Evolutionary conservation across 2,113 vertebrate genomes (phyloP).

Genomic region (Heterotilapia buettikoferi): DNA sequence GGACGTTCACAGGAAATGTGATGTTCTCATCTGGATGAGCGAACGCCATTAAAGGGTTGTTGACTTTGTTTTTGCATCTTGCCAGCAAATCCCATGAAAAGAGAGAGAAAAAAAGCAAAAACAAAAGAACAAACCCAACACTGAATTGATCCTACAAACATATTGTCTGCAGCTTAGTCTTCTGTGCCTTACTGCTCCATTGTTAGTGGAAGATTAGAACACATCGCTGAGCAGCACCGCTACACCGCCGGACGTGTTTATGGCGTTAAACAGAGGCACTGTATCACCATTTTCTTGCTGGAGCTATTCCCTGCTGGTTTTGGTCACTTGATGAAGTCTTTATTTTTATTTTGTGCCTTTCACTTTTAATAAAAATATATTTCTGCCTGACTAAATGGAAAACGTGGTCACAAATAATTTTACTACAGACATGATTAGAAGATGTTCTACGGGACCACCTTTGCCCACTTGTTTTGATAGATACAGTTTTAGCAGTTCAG

Average conservation of each 20-base stretch:
- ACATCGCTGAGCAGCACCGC: neutral
- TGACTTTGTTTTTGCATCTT: neutral
- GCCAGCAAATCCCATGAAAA: neutral
- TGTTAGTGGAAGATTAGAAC: neutral
- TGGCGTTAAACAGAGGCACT: fast-evolving
- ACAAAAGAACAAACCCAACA: neutral
- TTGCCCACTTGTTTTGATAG: neutral
- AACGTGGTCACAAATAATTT: neutral
- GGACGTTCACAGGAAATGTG: neutral
- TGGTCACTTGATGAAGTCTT: neutral
- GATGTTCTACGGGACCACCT: fast-evolving
- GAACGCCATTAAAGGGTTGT: neutral
- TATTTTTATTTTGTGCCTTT: neutral
- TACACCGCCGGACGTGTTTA: neutral
- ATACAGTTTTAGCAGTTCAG: neutral
- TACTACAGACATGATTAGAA: neutral
- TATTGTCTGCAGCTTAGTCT: neutral
- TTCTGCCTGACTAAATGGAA: neutral
- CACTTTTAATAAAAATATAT: neutral
- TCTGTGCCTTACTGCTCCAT: neutral
- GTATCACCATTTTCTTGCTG: neutral
- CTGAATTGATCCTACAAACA: neutral
- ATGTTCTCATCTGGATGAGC: neutral
- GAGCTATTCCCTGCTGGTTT: neutral
- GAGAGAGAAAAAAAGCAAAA: neutral